phyloP scores from a whole-genome alignment of 2,113 vertebrate genomes.

The Pituophis catenifer region DNA sequence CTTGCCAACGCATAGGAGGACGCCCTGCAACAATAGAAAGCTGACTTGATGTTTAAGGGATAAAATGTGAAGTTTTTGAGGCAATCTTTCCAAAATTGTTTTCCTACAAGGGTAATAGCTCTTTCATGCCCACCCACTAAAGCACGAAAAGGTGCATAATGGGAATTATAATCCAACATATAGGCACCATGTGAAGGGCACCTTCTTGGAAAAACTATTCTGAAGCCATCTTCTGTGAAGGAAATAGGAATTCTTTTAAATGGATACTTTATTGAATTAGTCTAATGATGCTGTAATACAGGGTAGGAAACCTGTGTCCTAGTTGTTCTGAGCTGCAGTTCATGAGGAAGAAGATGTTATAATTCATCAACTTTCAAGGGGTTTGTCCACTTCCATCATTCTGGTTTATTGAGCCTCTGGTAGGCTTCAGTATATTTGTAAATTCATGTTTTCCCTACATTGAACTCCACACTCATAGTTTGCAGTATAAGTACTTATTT shows the following conservation, averaged over 20 bases:
- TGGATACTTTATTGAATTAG: neutral
- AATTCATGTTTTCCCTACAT: neutral
- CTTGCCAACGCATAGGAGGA: neutral
- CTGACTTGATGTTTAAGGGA: neutral
- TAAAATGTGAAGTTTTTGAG: neutral
- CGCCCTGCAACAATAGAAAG: neutral
- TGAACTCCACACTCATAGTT: neutral
- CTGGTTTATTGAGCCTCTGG: neutral
- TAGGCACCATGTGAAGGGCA: neutral
- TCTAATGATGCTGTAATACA: neutral
- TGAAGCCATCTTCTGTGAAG: neutral
- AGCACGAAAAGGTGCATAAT: neutral
- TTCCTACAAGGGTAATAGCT: neutral
- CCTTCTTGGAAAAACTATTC: neutral
- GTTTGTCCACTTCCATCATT: neutral
- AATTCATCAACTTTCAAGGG: neutral
- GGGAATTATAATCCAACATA: neutral
- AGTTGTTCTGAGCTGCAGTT: neutral
- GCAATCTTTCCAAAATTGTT: neutral
- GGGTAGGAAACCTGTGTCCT: neutral
- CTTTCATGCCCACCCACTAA: neutral
- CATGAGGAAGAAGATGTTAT: neutral
- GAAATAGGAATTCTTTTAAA: neutral
- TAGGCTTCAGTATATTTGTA: neutral
- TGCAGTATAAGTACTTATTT: neutral